These are phyloP conservation scores for Syngnathus floridae DNA, from an alignment of 2,113 vertebrate species.

Conservation along the genomic window DNA sequence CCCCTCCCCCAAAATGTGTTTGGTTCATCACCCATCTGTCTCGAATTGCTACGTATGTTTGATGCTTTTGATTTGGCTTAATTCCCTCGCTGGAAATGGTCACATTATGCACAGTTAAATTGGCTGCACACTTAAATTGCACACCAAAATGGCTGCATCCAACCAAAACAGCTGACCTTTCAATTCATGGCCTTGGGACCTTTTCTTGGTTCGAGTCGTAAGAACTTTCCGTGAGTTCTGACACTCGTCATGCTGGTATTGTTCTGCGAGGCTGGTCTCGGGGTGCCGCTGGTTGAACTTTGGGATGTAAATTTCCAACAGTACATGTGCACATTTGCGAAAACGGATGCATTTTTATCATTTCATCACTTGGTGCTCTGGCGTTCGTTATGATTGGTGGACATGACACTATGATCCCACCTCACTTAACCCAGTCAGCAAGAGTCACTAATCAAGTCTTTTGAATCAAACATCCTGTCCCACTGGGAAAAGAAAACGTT, in stretches of 20 bases:
- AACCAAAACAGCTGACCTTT: background rate
- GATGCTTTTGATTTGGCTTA: too few species aligned
- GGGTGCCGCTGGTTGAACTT: background rate
- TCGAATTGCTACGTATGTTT: too few species aligned
- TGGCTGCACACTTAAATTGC: too few species aligned
- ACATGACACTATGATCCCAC: conserved; percentile 20
- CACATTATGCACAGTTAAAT: too few species aligned
- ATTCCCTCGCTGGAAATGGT: too few species aligned
- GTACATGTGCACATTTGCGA: background rate
- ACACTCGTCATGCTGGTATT: background rate
- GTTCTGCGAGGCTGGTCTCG: background rate
- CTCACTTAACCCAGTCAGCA: conserved; percentile 7
- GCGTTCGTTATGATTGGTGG: background rate
- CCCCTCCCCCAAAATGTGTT: too few species aligned
- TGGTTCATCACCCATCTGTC: too few species aligned
- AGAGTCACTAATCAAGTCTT: conserved; percentile 56
- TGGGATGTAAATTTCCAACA: background rate
- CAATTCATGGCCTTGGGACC: background rate
- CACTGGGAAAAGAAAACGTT: conserved; percentile 10
- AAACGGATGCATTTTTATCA: background rate
- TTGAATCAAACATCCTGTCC: conserved; percentile 45
- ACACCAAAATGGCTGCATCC: background rate
- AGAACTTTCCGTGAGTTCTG: background rate
- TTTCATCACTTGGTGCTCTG: background rate
- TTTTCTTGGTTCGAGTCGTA: background rate